Conservation (phyloP, 2,888 invertebrate species). For the Ametastegia equiseti region DNA sequence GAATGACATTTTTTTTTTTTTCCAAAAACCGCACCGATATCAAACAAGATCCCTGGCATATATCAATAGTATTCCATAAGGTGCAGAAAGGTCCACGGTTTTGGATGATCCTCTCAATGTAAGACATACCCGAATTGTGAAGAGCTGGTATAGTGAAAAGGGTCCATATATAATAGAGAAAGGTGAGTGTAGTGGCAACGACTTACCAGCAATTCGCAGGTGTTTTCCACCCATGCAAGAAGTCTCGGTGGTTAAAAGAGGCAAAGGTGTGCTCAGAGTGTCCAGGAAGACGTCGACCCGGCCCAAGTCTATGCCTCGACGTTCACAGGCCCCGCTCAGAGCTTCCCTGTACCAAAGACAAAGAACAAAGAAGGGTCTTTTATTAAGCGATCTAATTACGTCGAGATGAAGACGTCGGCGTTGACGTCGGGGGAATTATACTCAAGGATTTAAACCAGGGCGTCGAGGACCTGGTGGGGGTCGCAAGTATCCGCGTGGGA, state of each 20-base stretch:
- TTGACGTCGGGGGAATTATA: constrained; percentile 17
- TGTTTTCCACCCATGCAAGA: constrained; percentile 83
- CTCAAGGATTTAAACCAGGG: constrained; percentile 24
- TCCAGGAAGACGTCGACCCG: constrained; percentile 82
- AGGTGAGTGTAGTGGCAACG: no score
- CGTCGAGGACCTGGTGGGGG: not conserved
- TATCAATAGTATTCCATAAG: no score
- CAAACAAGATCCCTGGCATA: no score
- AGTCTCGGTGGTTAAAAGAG: constrained; percentile 80
- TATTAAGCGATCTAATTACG: constrained; percentile 32
- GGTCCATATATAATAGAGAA: no score
- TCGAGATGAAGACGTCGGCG: constrained; percentile 21
- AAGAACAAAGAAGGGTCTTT: constrained; percentile 1
- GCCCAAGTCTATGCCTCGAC: constrained; percentile 82
- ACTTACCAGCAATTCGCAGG: constrained; percentile 81
- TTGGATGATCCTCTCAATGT: no score
- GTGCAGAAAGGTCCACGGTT: no score
- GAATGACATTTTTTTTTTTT: no score
- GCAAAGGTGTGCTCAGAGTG: constrained; percentile 81
- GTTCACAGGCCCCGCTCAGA: constrained; percentile 81
- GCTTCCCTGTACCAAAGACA: constrained; percentile 79
- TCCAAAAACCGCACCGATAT: no score
- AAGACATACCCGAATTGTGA: no score
- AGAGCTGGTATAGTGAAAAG: no score
- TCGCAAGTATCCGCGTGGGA: no score